Conservation (phyloP, 2,888 invertebrate genomes). For the Chrysomela aeneicollis region DNA sequence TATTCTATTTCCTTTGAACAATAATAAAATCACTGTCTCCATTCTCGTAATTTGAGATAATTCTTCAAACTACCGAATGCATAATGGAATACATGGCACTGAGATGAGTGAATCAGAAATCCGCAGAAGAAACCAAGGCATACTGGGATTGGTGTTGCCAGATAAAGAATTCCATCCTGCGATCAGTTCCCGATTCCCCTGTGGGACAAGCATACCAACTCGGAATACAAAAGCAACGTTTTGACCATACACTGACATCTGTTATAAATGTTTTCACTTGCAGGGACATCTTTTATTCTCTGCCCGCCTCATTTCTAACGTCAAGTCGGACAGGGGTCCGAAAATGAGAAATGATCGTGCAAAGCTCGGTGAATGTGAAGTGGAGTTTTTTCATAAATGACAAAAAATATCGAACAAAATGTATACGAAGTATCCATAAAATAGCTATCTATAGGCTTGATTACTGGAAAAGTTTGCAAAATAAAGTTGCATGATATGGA, state of each 20-base stretch:
- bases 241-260: conserved; percentile 51
- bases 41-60: no score
- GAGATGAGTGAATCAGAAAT: conserved; percentile 52
- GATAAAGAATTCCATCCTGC: conserved; percentile 56
- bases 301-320: conserved; percentile 45
- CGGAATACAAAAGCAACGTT: conserved; percentile 54
- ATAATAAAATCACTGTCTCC: no score
- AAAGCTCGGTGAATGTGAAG: not conserved
- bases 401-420: not conserved
- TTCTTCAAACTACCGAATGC: no score
- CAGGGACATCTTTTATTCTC: conserved; percentile 48
- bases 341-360: conserved; percentile 32
- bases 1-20: no score
- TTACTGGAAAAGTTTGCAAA: no score
- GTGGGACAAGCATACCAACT: conserved; percentile 41
- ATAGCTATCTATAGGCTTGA: no score
- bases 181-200: conserved; percentile 48
- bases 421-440: no score
- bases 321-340: conserved; percentile 41
- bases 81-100: no score
- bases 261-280: conserved; percentile 54
- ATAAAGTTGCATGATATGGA: no score
- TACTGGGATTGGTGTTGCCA: conserved; percentile 55
- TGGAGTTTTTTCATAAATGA: not conserved
- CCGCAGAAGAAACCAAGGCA: conserved; percentile 48